Conservation (phyloP, 2,113 vertebrate species). For the Paraplagusia blochii region DNA sequence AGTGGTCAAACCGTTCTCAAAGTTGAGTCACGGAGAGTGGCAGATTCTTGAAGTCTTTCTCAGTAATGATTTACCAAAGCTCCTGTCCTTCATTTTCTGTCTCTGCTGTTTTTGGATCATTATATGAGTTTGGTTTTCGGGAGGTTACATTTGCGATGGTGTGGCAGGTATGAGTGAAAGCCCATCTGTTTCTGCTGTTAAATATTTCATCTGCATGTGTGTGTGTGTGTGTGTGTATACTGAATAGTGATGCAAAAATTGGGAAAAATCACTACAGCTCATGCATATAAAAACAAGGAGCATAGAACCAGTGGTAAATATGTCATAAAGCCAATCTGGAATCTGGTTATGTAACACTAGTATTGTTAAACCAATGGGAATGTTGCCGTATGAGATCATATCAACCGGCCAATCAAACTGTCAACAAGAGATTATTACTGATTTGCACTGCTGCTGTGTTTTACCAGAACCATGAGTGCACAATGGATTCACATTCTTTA, state of each 20-base stretch:
- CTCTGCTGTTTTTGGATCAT: conserved; percentile 2
- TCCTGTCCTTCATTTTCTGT: background rate
- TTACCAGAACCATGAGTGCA: too few relatives aligned
- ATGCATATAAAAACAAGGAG: too few relatives aligned
- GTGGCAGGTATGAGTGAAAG: too few relatives aligned
- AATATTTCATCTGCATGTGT: too few relatives aligned
- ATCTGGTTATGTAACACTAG: background rate
- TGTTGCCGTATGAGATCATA: background rate
- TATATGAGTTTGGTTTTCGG: background rate
- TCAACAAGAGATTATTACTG: background rate
- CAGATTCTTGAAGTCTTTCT: background rate
- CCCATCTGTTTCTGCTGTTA: too few relatives aligned
- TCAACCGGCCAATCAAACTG: background rate
- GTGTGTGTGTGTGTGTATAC: too few relatives aligned
- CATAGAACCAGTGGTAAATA: too few relatives aligned
- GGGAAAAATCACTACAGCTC: too few relatives aligned
- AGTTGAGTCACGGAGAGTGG: background rate
- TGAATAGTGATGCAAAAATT: too few relatives aligned
- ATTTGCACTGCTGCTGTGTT: too few relatives aligned
- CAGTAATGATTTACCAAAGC: background rate
- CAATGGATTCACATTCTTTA: too few relatives aligned
- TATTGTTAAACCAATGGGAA: background rate
- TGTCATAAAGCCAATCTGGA: background rate
- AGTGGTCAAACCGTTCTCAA: background rate
- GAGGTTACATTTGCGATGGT: too few relatives aligned